Evolutionary conservation across 2,888 invertebrate species (phyloP), one percentile per base, ranked within the genome.

Genomic region (Nemotelus nigrinus): DNA sequence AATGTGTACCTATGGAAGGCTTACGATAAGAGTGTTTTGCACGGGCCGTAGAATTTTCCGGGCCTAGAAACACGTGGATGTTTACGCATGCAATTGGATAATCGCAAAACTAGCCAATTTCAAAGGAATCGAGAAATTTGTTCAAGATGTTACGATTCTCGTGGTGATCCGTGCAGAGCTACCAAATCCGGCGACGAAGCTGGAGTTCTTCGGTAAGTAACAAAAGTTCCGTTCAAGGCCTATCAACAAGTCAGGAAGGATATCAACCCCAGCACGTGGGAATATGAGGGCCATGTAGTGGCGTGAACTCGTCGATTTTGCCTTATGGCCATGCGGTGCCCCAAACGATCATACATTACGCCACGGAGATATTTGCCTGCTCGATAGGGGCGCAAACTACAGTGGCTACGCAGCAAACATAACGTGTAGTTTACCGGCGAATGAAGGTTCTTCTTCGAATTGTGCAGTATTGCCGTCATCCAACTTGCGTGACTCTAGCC

Each of bases 311-410:
- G 0, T 92, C 98, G 1, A 90, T 96, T 71, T 88, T 99, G 72
- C 99, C 99, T 87, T 99, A 99, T 84, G 99, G 99, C 0, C 99
- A 99, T 87, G 97, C 98, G 96, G 92, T n/a, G 96, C 95, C 3
- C 98, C 99, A 0, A 99, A 99, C 85, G 90, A 92, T 83, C 92
- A 92, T 83, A 87, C 90, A 4, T 90, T 99, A 10, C 86, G 89
- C 53, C 91, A 94, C 83, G 96, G 96, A 0, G 98, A 97, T 82
- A 94, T 98, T 90, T 97, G 97, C 83, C 88, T 98, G 6, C 97
- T 98, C 87, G 99, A 99, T 87, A 98, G 99, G 98, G 99, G 99
- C 2, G 97, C 94, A 45, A 97, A 98, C 87, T 99, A 99, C 86
- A 96, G 93, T 82, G 97, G 97, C 0, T 99, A 98, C 85, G 93